Evolutionary conservation across 2,888 invertebrate species (phyloP).

Genomic region (Acleris laterana): DNA sequence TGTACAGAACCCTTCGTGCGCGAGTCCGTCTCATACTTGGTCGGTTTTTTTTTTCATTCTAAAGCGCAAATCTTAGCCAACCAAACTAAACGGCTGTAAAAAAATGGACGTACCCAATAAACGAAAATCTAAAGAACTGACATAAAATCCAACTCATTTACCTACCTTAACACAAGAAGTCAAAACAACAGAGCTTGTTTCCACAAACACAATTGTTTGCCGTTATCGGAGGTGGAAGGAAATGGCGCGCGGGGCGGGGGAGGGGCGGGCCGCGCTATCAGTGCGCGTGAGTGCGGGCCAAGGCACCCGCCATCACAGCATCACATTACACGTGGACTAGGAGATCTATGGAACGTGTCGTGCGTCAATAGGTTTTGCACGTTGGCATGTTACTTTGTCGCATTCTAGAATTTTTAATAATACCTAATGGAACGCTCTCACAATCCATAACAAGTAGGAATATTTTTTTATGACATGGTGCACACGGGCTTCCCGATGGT

Average conservation of each 20-base stretch:
- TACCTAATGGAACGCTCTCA: no score
- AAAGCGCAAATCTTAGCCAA: no score
- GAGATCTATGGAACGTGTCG: background rate
- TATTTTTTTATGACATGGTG: no score
- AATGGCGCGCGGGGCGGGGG: slow-evolving; percentile 20
- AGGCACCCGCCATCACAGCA: slow-evolving; percentile 42
- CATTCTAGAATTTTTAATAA: background rate
- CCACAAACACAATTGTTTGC: slow-evolving; percentile 13
- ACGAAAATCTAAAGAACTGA: no score
- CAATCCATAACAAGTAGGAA: no score
- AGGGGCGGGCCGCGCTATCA: slow-evolving; percentile 46
- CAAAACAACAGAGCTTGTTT: background rate
- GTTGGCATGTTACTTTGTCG: slow-evolving; percentile 4
- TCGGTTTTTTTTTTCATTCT: no score
- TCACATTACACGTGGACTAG: slow-evolving; percentile 24
- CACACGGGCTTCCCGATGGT: no score
- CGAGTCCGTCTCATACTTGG: no score
- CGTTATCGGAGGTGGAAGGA: slow-evolving; percentile 38
- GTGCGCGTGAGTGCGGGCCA: slow-evolving; percentile 49
- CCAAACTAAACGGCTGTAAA: no score
- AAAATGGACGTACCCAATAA: no score
- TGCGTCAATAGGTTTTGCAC: slow-evolving; percentile 20
- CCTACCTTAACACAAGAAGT: background rate
- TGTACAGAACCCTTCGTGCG: no score
- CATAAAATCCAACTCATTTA: no score